Evolutionary conservation across 37 sponge, comb jelly and placozoan species (phyloP), one percentile per base, ranked within the genome.

Genomic region (Halisarca cf. caerulea): DNA sequence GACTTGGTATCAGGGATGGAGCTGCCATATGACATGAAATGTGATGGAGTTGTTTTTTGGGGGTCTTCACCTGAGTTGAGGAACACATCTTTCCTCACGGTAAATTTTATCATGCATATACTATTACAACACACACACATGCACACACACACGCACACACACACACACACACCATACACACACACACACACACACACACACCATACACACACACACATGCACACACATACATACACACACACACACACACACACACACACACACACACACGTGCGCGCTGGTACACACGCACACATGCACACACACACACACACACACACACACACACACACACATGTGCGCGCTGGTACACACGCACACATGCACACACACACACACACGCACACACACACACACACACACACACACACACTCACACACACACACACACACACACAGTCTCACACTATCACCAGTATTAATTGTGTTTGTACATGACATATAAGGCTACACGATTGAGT

Each of bases 41-140:
- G 74, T 8, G 44, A 71, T n/a, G 84, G 84, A 25, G 75, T 73
- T 51, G 41, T 84, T 17, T 68, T 84, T 27, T 84, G 84, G 84
- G 84, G 84, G 3, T 40, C 42, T 34, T 41, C 60, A 24, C 9
- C 71, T 66, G 69, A 82, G 6, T 64, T 82, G 44, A 45, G 66
- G 15, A 41, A 82, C 36, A 3, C 41, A 11, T 17, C 83, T 37
- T 82, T 82, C 40, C 58, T 82, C 28, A 28, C 33, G 27, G 83
- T 59, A 59, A 57, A n/a, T 44, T 30, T 18, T 64, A 47, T 11
- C 51, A 47, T 47, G 51, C 51, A 47, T 6, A 6, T 47, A 47
- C 51, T 47, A 14, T 6, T 47, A 47, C 51, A 14, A 47, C 11
- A 47, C 35, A 34, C 15, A 27, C 64, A 62, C 64, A 15, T 62